A percentile compares a stretch with the other conserved stretches of the same genome.
Conservation (phyloP, 2,888 invertebrate genomes). For the Gymnoscelis rufifasciata region DNA sequence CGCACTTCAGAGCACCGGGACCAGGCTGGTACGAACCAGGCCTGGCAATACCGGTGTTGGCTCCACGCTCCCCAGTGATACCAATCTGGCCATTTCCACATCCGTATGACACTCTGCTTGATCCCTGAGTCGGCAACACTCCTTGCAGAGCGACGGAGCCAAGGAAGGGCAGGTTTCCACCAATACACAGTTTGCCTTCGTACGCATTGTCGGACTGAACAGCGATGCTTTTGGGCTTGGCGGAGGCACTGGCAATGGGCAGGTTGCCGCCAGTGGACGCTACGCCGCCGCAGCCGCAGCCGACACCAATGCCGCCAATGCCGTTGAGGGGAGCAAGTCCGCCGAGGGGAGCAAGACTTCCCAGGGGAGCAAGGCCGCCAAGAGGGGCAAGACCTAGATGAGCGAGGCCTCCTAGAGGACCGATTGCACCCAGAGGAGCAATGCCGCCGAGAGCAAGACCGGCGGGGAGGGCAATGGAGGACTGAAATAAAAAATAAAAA, state of each 20-base stretch:
- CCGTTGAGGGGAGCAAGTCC: not conserved
- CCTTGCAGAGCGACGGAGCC: constrained; percentile 48
- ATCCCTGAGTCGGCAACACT: constrained; percentile 42
- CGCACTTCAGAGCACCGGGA: not conserved
- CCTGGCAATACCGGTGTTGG: constrained; percentile 16
- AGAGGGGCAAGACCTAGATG: not conserved
- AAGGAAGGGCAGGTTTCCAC: constrained; percentile 49
- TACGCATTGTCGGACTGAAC: constrained; percentile 47
- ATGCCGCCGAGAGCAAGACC: too few species aligned
- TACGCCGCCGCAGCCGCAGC: constrained; percentile 28
- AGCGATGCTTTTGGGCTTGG: constrained; percentile 43
- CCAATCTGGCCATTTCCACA: constrained; percentile 43
- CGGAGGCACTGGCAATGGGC: constrained; percentile 41
- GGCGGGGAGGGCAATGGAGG: too few species aligned
- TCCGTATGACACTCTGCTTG: constrained; percentile 43
- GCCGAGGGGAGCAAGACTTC: too few species aligned
- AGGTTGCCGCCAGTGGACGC: constrained; percentile 47
- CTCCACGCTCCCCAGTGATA: constrained; percentile 29
- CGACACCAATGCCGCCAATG: constrained; percentile 6
- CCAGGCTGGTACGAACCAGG: not conserved
- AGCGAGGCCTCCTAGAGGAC: too few species aligned
- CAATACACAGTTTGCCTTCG: constrained; percentile 41
- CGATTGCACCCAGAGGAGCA: too few species aligned
- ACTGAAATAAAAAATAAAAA: too few species aligned
- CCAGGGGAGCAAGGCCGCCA: too few species aligned